Evolutionary conservation across 2,888 invertebrate species (phyloP), one percentile per base, ranked within the genome.

Genomic region (Trichopoda pennipes): DNA sequence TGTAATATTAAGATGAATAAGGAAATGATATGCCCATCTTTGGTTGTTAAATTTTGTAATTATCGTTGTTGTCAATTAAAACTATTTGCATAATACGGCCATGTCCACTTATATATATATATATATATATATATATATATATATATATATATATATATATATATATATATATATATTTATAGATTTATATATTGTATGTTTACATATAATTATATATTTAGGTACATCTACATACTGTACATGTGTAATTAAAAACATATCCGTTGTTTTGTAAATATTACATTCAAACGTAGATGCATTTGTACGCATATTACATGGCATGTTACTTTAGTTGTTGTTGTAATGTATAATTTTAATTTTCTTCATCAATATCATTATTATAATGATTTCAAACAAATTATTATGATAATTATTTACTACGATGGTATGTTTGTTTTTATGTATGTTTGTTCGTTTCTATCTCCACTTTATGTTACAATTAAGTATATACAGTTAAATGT

Each of bases 1-100:
- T 64, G 55, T 47, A 35, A 47, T 16, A 6, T 42, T 21, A 73
- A 47, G 53, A 51, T 28, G 28, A 44, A 51, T 68, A 66, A 79
- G 74, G 53, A 73, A 72, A 53, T 60, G 60, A 44, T 70, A 53
- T 79, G 61, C 64, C 49, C 64, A 64, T 81, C 72, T 51, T 81
- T 73, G 28, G 17, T 49, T 84, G 78, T 76, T 79, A 76, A 70
- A 82, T 79, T 82, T 82, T 82, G 82, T 82, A 82, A 82, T 82
- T 82, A 82, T 79, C 82, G 66, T 82, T 82, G 82, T 77, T 85
- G 84, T 83, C 84, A 84, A 85, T 85, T 85, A 84, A 85, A 83
- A 77, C 83, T 84, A 85, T 85, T 84, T 84, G 81, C 84, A 85
- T 85, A 85, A 80, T 84, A 77, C 76, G 19, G 35, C 47, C 66